Evolutionary conservation across 2,113 vertebrate genomes (phyloP).

Genomic region (Oryctolagus cuniculus): DNA sequence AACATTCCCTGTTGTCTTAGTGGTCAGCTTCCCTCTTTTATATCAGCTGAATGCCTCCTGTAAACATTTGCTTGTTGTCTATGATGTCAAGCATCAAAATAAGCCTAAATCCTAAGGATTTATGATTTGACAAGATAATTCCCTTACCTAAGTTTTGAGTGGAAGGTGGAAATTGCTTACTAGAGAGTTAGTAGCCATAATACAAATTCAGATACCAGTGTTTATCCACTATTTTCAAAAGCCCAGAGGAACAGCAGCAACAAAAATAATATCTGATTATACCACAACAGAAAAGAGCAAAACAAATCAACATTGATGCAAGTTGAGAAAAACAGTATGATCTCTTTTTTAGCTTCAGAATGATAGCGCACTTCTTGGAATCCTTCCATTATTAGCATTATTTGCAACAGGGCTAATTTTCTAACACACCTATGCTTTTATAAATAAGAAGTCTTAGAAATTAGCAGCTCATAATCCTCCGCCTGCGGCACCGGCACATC

Average conservation of each 20-base stretch:
- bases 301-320: conserved; percentile 18
- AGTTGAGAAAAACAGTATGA: conserved; percentile 6
- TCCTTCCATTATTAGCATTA: neutral
- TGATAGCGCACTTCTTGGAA: neutral
- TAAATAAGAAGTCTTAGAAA: conserved; percentile 5
- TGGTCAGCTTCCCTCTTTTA: neutral
- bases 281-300: neutral
- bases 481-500: too few relatives aligned
- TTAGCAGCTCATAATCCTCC: neutral
- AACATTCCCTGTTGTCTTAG: neutral
- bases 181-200: neutral
- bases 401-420: conserved; percentile 33
- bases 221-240: conserved; percentile 8
- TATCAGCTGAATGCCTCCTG: neutral
- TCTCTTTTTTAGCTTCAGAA: conserved; percentile 33
- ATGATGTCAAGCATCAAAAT: neutral
- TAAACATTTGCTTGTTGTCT: conserved; percentile 35
- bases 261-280: neutral
- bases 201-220: neutral
- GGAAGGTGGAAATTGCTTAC: neutral
- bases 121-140: conserved; percentile 46
- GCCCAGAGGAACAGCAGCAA: neutral
- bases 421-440: neutral
- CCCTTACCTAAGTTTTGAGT: neutral
- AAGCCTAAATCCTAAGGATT: neutral